Evolutionary conservation across 2,888 invertebrate genomes (phyloP).

Genomic region (Glaucopsyche alexis): DNA sequence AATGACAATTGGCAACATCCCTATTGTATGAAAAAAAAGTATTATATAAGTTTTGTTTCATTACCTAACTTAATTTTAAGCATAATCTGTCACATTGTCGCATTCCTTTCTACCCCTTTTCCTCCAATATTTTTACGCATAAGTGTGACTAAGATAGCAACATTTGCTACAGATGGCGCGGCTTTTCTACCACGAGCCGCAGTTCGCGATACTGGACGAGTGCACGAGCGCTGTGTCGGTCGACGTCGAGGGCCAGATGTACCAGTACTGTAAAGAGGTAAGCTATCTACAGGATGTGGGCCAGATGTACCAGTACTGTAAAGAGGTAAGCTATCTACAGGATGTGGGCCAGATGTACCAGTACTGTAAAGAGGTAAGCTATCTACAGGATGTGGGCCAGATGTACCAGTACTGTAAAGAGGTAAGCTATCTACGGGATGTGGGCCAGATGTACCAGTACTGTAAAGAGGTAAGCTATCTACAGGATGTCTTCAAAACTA

Average conservation of each 20-base stretch:
- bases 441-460: constrained; percentile 97
- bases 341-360: constrained; percentile 97
- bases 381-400: too few relatives aligned
- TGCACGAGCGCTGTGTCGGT: constrained; percentile 99
- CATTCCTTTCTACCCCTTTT: too few relatives aligned
- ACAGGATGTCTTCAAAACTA: too few relatives aligned
- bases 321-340: constrained; percentile 81
- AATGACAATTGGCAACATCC: too few relatives aligned
- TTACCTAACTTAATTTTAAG: too few relatives aligned
- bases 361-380: constrained; percentile 88
- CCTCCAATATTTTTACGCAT: too few relatives aligned
- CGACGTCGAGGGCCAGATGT: constrained; percentile 99
- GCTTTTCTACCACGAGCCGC: constrained; percentile 97
- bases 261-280: constrained; percentile 93
- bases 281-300: constrained; percentile 65
- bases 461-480: constrained; percentile 83
- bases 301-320: constrained; percentile 96
- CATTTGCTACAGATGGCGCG: constrained; percentile 89
- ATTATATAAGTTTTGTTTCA: too few relatives aligned
- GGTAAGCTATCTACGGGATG: constrained; percentile 67
- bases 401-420: constrained; percentile 97
- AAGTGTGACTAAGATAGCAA: background rate
- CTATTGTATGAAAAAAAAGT: too few relatives aligned
- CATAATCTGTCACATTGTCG: too few relatives aligned
- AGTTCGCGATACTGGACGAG: constrained; percentile 99